phyloP scores from a whole-genome alignment of 2,888 invertebrate species.

The Drosophila acutilabella region DNA sequence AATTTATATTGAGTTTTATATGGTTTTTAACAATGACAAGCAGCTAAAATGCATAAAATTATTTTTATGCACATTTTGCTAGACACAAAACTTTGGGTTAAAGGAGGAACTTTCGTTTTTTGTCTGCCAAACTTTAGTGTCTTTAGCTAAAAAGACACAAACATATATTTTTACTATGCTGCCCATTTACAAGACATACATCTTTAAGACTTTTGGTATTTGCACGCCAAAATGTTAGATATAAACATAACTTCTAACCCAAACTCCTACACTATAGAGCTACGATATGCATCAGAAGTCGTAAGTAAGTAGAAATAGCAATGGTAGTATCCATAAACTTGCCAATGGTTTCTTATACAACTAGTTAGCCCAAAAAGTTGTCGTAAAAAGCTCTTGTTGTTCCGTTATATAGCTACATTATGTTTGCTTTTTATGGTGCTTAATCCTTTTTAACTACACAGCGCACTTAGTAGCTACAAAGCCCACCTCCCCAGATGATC shows the following conservation, averaged over 20 bases:
- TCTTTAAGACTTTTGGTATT: background rate
- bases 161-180: background rate
- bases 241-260: slow-evolving; percentile 14
- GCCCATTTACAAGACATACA: background rate
- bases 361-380: slow-evolving; percentile 6
- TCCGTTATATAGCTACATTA: slow-evolving; percentile 46
- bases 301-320: background rate
- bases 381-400: slow-evolving; percentile 32
- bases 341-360: slow-evolving; percentile 11
- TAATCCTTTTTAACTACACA: slow-evolving; percentile 51
- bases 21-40: background rate
- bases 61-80: background rate
- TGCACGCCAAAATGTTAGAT: background rate
- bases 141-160: background rate
- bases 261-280: background rate
- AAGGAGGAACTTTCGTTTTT: background rate
- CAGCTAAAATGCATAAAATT: background rate
- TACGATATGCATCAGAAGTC: slow-evolving; percentile 6
- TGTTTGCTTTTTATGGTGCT: slow-evolving; percentile 54
- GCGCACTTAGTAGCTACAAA: slow-evolving; percentile 12
- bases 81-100: background rate
- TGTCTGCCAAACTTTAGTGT: background rate
- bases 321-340: slow-evolving; percentile 17
- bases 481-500: slow-evolving; percentile 5
- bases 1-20: too few species aligned